phyloP scores from a whole-genome alignment of 2,113 vertebrate species.

The Camelus bactrianus region DNA sequence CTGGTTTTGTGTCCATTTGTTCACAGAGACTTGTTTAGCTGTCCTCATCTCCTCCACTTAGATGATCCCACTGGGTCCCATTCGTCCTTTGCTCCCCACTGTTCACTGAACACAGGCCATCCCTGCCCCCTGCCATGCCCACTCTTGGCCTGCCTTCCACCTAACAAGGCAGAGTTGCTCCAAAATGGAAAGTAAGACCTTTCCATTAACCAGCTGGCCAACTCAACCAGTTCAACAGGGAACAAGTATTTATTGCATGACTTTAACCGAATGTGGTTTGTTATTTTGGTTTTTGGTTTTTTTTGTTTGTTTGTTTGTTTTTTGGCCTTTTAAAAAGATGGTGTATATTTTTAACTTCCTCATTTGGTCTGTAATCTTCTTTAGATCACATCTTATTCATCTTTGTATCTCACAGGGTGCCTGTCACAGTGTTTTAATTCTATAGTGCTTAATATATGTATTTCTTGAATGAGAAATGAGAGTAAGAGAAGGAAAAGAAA shows the following conservation, averaged over 20 bases:
- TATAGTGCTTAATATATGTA: not conserved
- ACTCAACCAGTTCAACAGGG: not conserved
- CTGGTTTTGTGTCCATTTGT: not conserved
- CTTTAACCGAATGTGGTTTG: not conserved
- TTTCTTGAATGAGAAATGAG: not conserved
- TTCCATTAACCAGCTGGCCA: not conserved
- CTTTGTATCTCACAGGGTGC: not conserved
- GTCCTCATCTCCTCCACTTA: not conserved
- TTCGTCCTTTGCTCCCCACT: not conserved
- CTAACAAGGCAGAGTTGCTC: not conserved
- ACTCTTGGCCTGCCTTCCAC: not conserved
- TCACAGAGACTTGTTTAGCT: not conserved
- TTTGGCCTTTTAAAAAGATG: conserved; percentile 41
- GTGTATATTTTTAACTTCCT: not conserved
- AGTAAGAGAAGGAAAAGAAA: not conserved
- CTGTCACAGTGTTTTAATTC: not conserved
- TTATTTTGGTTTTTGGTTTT: too few relatives aligned
- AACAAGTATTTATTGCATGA: not conserved
- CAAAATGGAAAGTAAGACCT: not conserved
- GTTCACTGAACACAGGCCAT: not conserved
- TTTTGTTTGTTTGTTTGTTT: not conserved
- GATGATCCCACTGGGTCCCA: not conserved
- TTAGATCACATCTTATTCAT: not conserved
- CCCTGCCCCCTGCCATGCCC: not conserved
- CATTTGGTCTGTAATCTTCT: not conserved